phyloP scores from a whole-genome alignment of 2,888 invertebrate species.

The Autographa gamma region DNA sequence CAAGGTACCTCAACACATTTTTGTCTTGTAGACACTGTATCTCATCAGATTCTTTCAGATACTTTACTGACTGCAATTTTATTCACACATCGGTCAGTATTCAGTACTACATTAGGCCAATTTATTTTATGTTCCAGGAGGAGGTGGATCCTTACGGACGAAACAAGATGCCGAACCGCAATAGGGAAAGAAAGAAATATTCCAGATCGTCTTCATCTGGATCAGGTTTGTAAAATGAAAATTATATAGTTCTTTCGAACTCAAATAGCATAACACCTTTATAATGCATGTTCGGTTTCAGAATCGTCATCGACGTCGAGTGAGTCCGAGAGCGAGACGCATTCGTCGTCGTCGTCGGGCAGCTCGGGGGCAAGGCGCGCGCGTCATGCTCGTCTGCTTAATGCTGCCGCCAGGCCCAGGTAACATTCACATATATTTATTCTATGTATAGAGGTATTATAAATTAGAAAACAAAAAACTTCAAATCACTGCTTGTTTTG shows the following conservation, averaged over 20 bases:
- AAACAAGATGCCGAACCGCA: slow-evolving; percentile 74
- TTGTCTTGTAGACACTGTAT: no score
- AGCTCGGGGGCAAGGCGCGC: slow-evolving; percentile 84
- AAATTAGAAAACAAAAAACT: no score
- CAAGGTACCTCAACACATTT: slow-evolving; percentile 65
- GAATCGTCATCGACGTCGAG: slow-evolving; percentile 85
- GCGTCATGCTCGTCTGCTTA: slow-evolving; percentile 80
- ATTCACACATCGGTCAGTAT: no score
- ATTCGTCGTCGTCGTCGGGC: slow-evolving; percentile 84
- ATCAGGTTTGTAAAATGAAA: slow-evolving; percentile 73
- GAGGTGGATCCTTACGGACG: slow-evolving; percentile 85
- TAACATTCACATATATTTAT: slow-evolving; percentile 32
- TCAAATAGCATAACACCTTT: not conserved
- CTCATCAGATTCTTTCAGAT: no score
- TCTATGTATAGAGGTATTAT: no score
- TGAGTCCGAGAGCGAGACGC: slow-evolving; percentile 86
- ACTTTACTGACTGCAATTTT: no score
- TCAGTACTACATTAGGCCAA: slow-evolving; percentile 26
- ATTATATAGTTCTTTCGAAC: not conserved
- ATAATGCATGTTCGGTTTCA: slow-evolving; percentile 48
- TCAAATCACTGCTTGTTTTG: no score
- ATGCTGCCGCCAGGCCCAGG: slow-evolving; percentile 83
- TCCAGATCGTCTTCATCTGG: slow-evolving; percentile 86
- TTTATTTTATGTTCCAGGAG: slow-evolving; percentile 65
- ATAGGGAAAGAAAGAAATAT: slow-evolving; percentile 83